Percentiles rank a stretch among this genome's conserved stretches.
Evolutionary conservation across 1,140 invertebrate genomes (phyloP).

Genomic region (Trachymyrmex septentrionalis): DNA sequence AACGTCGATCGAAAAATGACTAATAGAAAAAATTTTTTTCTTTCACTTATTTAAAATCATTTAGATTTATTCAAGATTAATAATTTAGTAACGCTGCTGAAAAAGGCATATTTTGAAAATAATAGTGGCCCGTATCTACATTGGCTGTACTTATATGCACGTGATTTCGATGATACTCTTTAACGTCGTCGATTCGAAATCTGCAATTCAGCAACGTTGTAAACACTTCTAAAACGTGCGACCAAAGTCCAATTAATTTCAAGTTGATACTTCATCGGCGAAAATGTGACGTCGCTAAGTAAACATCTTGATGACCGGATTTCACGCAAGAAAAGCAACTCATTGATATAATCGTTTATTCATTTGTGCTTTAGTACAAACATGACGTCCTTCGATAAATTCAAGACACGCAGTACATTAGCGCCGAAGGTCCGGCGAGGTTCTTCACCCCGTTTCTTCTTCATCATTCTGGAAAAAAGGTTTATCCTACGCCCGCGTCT

Average conservation of each 20-base stretch:
- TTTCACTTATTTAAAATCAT: neutral
- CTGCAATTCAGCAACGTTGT: neutral
- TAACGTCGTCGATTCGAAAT: neutral
- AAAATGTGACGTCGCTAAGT: neutral
- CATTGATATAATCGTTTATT: conserved; percentile 73
- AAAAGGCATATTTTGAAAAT: no score
- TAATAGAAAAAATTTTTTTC: neutral
- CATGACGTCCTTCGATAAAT: conserved; percentile 64
- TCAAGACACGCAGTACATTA: conserved; percentile 56
- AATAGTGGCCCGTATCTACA: neutral
- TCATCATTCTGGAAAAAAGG: neutral
- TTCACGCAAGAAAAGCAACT: neutral
- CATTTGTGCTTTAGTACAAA: conserved; percentile 76
- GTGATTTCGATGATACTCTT: conserved; percentile 24
- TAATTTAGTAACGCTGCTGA: neutral
- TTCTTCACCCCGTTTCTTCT: neutral
- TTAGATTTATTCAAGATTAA: neutral
- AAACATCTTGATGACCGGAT: neutral
- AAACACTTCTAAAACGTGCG: neutral
- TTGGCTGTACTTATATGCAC: conserved; percentile 7
- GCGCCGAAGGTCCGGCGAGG: conserved; percentile 30
- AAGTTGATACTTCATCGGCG: no score
- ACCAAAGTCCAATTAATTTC: neutral
- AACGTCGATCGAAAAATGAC: neutral
- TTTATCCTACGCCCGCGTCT: neutral